Base-by-base conservation (phyloP, 2,113 vertebrate genomes). In the Condylura cristata region DNA sequence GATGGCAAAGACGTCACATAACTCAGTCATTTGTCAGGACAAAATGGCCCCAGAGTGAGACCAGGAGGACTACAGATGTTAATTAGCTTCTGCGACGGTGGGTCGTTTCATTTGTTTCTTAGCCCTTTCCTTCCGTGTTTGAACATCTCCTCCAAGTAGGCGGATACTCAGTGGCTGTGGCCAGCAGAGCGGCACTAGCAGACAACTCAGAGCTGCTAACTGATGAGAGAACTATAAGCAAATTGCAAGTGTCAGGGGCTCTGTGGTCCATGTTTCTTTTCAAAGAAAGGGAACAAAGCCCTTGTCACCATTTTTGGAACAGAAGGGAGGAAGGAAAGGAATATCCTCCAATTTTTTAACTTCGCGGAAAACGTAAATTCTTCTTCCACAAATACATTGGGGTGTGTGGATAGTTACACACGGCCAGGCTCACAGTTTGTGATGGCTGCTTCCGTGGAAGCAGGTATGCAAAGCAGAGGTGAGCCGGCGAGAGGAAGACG, bases 221-320 rank as follows among this genome's bases (percentile, higher is more conserved):
- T 26, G 9, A 10, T 46, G 56, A 78, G 88, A 58, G 90, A 65
- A 18, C 18, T n/a, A 80, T 13, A 32, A 41, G 12, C 5, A 41
- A 16, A 53, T 17, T 53, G 6, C 17, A 53, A 22, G 17, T 56
- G 22, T 56, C 20, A 22, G 28, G 16, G 5, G 12, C 63, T 68
- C 48, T 1, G 26, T 83, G 81, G 51, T 66, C 46, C 65, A 17
- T 28, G 37, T n/a, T 93, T 83, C 51, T 85, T 66, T 76, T 71
- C 34, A 80, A 93, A 89, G 53, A 71, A 78, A 93, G 48, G 26
- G 41, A 70, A 81, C 37, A 76, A 81, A 89, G 76, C 22, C 68
- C 48, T 44, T 63, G 22, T 61, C 14, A 1, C 13, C 60, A 16
- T 71, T 90, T 76, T 17, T 78, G 28, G 79, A 71, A 81, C 60